phyloP scores from a whole-genome alignment of 2,797 vertebrate species.

The Octomys mimax region DNA sequence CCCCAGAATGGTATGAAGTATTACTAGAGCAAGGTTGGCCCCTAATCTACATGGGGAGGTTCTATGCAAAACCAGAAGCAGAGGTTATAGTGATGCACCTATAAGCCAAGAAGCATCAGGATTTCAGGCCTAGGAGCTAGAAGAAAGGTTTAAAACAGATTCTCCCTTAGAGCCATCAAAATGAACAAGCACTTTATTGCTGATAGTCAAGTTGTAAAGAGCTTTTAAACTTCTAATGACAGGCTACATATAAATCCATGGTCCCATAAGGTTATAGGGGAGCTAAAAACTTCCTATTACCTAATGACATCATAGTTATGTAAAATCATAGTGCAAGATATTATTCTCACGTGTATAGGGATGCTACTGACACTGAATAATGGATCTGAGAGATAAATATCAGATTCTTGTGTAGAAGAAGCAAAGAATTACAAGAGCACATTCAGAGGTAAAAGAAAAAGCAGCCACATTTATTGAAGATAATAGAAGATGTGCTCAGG shows the following conservation, averaged over 20 bases:
- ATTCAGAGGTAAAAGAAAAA: not conserved
- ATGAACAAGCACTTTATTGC: not conserved
- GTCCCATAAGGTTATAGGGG: not conserved
- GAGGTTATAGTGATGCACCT: not conserved
- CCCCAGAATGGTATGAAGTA: not conserved
- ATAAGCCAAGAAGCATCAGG: not conserved
- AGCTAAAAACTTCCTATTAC: not conserved
- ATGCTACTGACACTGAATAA: not conserved
- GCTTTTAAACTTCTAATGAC: not conserved
- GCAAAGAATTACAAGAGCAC: too few species aligned
- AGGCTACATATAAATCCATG: too few species aligned
- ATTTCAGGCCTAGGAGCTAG: not conserved
- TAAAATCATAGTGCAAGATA: not conserved
- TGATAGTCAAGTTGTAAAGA: not conserved
- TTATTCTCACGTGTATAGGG: not conserved
- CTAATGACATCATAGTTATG: not conserved
- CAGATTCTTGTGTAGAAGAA: not conserved
- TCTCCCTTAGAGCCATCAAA: not conserved
- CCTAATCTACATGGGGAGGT: not conserved
- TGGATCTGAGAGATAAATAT: not conserved
- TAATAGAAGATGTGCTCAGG: not conserved
- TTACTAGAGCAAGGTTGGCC: not conserved
- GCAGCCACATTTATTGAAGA: not conserved
- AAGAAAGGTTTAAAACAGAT: not conserved
- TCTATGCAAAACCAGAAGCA: not conserved